These are phyloP conservation scores for Pachycephus smyrnensis DNA, from an alignment of 2,888 invertebrate genomes.

Conservation along the genomic window DNA sequence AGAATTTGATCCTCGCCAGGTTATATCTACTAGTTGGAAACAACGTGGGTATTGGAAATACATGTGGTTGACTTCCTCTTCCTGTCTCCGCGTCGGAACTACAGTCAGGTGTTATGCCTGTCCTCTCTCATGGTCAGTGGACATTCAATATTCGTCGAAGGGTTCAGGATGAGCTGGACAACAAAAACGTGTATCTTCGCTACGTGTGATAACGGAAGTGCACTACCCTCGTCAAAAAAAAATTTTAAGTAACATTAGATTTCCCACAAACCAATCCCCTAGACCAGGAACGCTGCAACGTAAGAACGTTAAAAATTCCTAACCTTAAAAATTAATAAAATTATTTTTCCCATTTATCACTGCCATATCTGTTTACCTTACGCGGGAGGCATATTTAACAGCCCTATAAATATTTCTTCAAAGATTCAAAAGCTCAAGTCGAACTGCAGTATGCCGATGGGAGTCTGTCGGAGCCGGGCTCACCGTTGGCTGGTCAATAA, in stretches of 20 bases:
- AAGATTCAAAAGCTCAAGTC: background rate
- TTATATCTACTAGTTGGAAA: slow-evolving; percentile 35
- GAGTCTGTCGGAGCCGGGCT: slow-evolving; percentile 41
- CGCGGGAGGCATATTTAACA: no score
- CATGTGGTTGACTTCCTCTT: slow-evolving; percentile 64
- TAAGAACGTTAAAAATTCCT: background rate
- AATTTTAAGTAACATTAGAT: background rate
- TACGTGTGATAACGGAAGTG: background rate
- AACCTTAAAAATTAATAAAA: background rate
- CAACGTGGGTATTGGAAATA: slow-evolving; percentile 35
- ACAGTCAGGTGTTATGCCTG: slow-evolving; percentile 57
- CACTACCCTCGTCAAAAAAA: background rate
- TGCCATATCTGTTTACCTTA: no score
- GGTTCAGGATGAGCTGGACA: background rate
- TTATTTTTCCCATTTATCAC: background rate
- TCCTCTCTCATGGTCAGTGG: slow-evolving; percentile 25
- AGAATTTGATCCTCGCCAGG: slow-evolving; percentile 44
- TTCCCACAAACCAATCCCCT: background rate
- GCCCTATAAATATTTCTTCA: background rate
- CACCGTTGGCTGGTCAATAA: slow-evolving; percentile 60
- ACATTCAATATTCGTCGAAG: slow-evolving; percentile 36
- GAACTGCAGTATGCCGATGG: background rate
- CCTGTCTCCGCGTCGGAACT: slow-evolving; percentile 62
- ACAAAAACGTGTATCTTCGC: background rate
- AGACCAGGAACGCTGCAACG: background rate